Base-by-base conservation (phyloP, 1,140 invertebrate species). In the Calliopsis andreniformis region DNA sequence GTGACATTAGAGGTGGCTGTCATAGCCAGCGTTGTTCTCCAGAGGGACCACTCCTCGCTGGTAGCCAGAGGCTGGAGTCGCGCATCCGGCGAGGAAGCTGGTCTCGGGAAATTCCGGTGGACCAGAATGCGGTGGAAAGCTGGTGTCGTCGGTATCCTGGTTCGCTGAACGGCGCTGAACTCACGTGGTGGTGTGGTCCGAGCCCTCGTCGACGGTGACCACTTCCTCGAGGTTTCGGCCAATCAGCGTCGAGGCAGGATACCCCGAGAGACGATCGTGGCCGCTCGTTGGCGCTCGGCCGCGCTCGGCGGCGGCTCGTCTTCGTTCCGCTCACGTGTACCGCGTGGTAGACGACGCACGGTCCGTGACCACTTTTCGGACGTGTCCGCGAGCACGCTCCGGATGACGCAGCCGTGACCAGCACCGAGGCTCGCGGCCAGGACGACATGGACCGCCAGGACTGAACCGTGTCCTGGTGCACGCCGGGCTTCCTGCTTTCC, bases 151-250 rank as follows among this genome's bases (percentile, higher is more conserved):
- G 70, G 43, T 71, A 75, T 61, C 72, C 80, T 71, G 56, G 47
- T 76, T 72, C 63, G 63, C 78, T 78, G 56, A 78, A 73, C 66
- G 71, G 61, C 67, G 70, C 59, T 72, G 75, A 82, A 83, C 83
- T 88, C 87, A 88, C 88, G 88, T 89, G 88, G 87, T 76, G 67
- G 63, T 83, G 67, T 78, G 81, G 76, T 86, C 82, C 81, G 83
- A 82, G 79, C 79, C 66, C 69, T 78, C 63, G 66, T 78, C 59
- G 78, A 70, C 64, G 71, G 62, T 78, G 82, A 85, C 85, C 87
- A 87, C 83, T 86, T 87, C 82, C 64, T 84, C 79, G 69, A 62
- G 28, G 39, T 61, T 56, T 62, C 76, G 77, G 72, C 85, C 85
- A 87, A 87, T 87, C 85, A 79, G 83, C 76, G 80, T 49, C 45